Evolutionary conservation across 2,113 vertebrate species (phyloP), one percentile per base, ranked within the genome.

Genomic region (Bufo bufo): DNA sequence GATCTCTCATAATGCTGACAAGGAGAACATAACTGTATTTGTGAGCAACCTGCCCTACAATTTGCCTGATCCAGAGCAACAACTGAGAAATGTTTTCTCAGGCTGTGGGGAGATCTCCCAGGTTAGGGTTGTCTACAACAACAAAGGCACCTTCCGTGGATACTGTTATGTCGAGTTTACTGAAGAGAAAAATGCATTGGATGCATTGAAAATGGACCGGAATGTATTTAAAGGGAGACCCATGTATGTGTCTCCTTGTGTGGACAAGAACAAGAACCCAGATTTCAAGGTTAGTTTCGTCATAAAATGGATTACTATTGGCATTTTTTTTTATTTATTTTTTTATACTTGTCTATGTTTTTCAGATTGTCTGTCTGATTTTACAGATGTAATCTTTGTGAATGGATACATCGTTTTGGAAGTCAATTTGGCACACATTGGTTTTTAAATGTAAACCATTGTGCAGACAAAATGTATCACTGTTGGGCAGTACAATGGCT

Each of bases 211-310:
- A 88, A 75, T 99, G 90, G 98, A 99, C 89, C 94, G 98, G 10
- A 93, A 90, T 23, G 92, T 92, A 0, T 91, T 99, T 69, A 96
- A 97, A 4, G 97, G 97, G 12, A 95, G 98, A 90, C 98, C 98
- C 0, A 97, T 99, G 97, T 99, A 98, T 88, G 97, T 99, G 7
- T 99, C 98, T 1, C 98, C 98, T 0, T 99, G 97, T 80, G 95
- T 99, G 3, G 98, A 99, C 92, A 99, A 99, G 94, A 97, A 92
- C 94, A 98, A 97, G 92, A 97, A 99, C 59, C 98, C 98, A 0
- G 96, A 98, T 58, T 98, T 99, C 0, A 99, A 99, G 98, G 98
- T 99, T 90, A 43, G 52, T 2, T 12, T 33, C 12, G 3, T 45
- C 12, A 50, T 45, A 7, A 19, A 19, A 74, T 8, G 1, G 47